These are phyloP conservation scores for Bostrychus sinensis DNA, from an alignment of 2,113 vertebrate genomes.

Conservation along the genomic window DNA sequence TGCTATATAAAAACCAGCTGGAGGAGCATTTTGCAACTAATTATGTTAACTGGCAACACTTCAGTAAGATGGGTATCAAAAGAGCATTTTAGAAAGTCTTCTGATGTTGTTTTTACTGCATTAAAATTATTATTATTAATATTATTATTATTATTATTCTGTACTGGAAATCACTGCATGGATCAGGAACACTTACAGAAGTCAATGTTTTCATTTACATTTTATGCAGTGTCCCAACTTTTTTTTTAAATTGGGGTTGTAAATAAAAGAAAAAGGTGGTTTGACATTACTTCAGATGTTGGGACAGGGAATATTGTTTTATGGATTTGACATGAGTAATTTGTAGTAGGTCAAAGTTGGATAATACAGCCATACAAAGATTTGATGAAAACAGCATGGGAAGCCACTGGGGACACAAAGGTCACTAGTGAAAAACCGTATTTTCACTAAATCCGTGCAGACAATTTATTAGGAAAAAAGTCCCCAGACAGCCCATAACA, in stretches of 20 bases:
- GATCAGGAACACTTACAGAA: no score
- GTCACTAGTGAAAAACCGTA: slow-evolving; percentile 26
- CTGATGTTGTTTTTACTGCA: no score
- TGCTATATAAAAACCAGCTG: no score
- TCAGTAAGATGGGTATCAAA: no score
- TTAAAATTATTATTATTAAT: no score
- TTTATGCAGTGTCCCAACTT: background rate
- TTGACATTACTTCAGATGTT: background rate
- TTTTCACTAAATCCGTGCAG: slow-evolving; percentile 22
- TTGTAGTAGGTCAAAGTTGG: slow-evolving; percentile 27
- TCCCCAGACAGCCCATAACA: slow-evolving; percentile 16
- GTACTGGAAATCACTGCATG: no score
- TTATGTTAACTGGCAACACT: no score
- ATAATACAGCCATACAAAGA: slow-evolving; percentile 32
- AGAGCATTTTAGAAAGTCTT: no score
- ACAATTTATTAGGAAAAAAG: slow-evolving; percentile 12
- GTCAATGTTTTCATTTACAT: background rate
- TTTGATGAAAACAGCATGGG: slow-evolving; percentile 30
- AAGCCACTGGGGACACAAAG: slow-evolving; percentile 26
- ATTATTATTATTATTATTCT: no score
- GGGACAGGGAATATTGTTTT: background rate
- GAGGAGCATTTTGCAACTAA: no score
- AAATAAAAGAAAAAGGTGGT: background rate
- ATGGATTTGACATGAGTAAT: slow-evolving; percentile 22
- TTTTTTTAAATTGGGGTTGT: background rate